Percentiles rank a stretch among this genome's conserved stretches.
phyloP scores from a whole-genome alignment of 30 jellyfish, hydroid and myxozoan genomes.

The Aurelia aurita region DNA sequence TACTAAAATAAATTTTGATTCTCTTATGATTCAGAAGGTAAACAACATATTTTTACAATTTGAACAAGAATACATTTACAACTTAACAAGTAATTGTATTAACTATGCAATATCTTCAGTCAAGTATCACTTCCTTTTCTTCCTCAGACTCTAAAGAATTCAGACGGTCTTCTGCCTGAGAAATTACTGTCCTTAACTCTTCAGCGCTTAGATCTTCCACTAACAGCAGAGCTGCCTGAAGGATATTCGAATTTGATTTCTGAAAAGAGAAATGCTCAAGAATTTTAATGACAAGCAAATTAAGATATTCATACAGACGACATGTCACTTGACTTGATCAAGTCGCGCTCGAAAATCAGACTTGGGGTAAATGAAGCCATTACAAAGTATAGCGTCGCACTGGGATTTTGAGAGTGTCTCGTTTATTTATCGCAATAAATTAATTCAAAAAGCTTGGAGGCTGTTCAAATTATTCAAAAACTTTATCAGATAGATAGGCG shows the following conservation, averaged over 20 bases:
- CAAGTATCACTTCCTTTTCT: conserved; percentile 21
- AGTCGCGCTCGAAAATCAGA: too few relatives aligned
- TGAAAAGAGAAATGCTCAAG: neutral
- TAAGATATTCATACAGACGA: too few relatives aligned
- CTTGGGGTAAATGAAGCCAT: too few relatives aligned
- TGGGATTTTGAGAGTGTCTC: too few relatives aligned
- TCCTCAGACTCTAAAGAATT: conserved; percentile 2
- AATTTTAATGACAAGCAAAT: neutral
- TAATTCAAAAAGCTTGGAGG: too few relatives aligned
- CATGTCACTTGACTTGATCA: too few relatives aligned
- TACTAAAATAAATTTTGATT: neutral
- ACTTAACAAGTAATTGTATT: neutral
- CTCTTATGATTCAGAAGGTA: neutral
- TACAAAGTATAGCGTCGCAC: too few relatives aligned
- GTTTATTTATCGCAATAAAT: too few relatives aligned
- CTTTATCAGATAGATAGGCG: too few relatives aligned
- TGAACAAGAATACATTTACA: too few relatives aligned
- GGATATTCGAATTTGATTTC: conserved; percentile 23
- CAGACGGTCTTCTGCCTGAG: conserved; percentile 29
- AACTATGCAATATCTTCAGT: neutral
- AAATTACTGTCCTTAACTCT: conserved; percentile 17
- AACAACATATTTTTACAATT: neutral
- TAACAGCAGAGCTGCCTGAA: conserved; percentile 27
- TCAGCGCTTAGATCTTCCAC: conserved; percentile 35
- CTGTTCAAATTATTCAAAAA: too few relatives aligned